Evolutionary conservation across 2,797 vertebrate genomes (phyloP), one percentile per base, ranked within the genome.

Genomic region (Characodon lateralis): DNA sequence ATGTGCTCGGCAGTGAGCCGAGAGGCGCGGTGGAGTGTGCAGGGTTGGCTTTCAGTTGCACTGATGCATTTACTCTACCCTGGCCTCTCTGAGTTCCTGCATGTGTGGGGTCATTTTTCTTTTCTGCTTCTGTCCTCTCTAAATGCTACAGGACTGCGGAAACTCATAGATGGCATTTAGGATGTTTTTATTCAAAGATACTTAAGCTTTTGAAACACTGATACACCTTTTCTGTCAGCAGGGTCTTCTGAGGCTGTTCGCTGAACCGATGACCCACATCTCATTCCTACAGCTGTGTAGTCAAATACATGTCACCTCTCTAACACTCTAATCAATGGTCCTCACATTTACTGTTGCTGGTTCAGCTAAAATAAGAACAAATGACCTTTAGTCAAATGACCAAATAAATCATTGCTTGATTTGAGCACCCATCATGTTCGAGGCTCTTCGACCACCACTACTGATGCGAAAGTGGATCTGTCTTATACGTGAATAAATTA

Each of bases 1-100:
- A 83, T 77, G 83, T 46, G 72, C 10, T 31, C 74, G 76, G 82
- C 78, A 80, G 76, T 9, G 41, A 78, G 68, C 65, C 66, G 35
- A 76, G 66, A 82, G 26, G 7, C 63, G 78, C 28, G 4, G 48
- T 72, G 61, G 50, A 66, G n/a, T 82, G 81, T 71, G 61, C 84
- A 73, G 6, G 28, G 10, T 43, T 68, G 35, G 22, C 22, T 31
- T 20, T 51, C 31, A 72, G 26, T 53, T 39, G 66, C 26, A 72
- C 12, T 39, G 31, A 43, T 72, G 71, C 71, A 39, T 59, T 18
- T 31, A 59, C 56, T 48, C 26, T 13, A 18, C 20, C 41, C 43
- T 31, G 56, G 43, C 58, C 69, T 71, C 69, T 71, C 72, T 9
- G 55, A 28, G 56, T 61, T 28, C 39, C 56, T 74, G 72, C 72